Percentiles rank a stretch among this genome's conserved stretches.
These are phyloP conservation scores for Ladona fulva DNA, from an alignment of 1,140 invertebrate species.

Conservation along the genomic window DNA sequence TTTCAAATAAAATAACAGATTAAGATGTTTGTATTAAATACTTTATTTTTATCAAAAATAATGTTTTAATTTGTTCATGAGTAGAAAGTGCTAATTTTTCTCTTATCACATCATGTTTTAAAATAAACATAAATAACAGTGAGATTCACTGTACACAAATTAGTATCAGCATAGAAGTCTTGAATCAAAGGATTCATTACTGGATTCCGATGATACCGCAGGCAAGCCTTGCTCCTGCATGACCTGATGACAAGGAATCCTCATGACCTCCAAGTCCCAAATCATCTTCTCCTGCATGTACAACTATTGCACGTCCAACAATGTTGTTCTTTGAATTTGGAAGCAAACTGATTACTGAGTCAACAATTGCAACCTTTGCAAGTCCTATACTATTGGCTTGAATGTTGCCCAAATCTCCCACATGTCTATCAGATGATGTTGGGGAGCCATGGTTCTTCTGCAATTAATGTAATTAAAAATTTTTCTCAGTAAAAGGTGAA, in stretches of 20 bases:
- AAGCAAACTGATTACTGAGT: conserved; percentile 51
- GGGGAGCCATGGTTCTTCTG: conserved; percentile 66
- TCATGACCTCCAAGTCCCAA: conserved; percentile 48
- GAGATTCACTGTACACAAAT: too few species aligned
- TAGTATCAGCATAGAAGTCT: too few species aligned
- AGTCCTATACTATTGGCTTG: conserved; percentile 48
- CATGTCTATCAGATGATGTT: conserved; percentile 56
- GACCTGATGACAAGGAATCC: conserved; percentile 69
- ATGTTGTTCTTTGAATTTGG: conserved; percentile 47
- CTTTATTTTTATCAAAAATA: too few species aligned
- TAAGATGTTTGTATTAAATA: too few species aligned
- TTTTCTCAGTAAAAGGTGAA: neutral
- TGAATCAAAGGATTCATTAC: conserved; percentile 38
- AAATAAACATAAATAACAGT: too few species aligned
- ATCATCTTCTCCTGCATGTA: conserved; percentile 67
- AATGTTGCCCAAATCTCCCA: conserved; percentile 86
- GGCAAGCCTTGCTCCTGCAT: conserved; percentile 66
- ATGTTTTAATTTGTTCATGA: too few species aligned
- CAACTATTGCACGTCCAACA: conserved; percentile 66
- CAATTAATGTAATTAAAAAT: too few species aligned
- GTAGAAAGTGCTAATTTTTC: too few species aligned
- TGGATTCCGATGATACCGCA: conserved; percentile 69
- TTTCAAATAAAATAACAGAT: too few species aligned
- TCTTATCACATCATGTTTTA: too few species aligned
- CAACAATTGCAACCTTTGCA: conserved; percentile 50